phyloP scores from a whole-genome alignment of 2,888 invertebrate genomes.

The Neoscelio sp. region DNA sequence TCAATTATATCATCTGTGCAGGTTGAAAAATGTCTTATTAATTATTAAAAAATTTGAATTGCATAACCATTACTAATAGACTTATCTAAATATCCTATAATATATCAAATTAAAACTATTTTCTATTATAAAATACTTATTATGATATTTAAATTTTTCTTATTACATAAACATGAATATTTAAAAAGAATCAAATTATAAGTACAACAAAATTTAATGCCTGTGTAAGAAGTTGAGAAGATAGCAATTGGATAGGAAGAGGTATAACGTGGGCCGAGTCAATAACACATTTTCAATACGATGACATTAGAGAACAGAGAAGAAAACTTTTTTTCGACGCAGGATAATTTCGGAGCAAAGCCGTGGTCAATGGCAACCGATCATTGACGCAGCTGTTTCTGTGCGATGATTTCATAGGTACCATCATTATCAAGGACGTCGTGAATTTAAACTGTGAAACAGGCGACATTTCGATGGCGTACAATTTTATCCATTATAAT shows the following conservation, averaged over 20 bases:
- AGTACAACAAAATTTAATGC: too few species aligned
- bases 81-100: too few species aligned
- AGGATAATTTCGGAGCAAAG: conserved; percentile 20
- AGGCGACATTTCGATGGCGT: background rate
- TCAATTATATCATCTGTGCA: too few species aligned
- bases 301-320: conserved; percentile 14
- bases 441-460: conserved; percentile 4
- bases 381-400: conserved; percentile 35
- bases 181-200: too few species aligned
- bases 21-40: too few species aligned
- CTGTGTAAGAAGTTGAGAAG: conserved; percentile 1
- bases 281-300: conserved; percentile 15
- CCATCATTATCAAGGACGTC: conserved; percentile 14
- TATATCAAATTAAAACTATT: too few species aligned
- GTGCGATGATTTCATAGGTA: conserved; percentile 31
- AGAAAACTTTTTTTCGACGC: conserved; percentile 15
- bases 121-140: too few species aligned
- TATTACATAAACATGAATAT: too few species aligned
- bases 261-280: conserved; percentile 13
- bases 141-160: too few species aligned
- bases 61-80: too few species aligned
- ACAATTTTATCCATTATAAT: background rate
- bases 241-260: conserved; percentile 9
- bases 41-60: too few species aligned
- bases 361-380: conserved; percentile 23